Evolutionary conservation across 2,888 invertebrate species (phyloP).

Genomic region (Neoaliturus tenellus): DNA sequence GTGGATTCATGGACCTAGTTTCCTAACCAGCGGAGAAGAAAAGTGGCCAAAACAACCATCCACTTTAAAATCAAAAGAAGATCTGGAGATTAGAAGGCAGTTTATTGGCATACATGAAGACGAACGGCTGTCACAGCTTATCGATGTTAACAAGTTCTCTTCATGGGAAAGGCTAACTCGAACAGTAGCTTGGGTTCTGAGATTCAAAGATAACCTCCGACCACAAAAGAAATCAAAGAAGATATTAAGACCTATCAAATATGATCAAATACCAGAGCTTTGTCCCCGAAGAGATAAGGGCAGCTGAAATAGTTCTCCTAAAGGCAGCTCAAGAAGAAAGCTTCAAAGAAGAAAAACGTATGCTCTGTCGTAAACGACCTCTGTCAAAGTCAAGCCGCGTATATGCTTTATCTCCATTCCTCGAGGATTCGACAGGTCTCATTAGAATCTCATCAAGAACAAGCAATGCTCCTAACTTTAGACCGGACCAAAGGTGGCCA

Average conservation of each 20-base stretch:
- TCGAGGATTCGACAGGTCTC: neutral
- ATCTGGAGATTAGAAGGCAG: neutral
- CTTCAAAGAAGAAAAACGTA: neutral
- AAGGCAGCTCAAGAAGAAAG: neutral
- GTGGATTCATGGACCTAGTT: neutral
- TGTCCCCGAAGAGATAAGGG: neutral
- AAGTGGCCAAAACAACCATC: constrained; percentile 1
- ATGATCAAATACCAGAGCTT: neutral
- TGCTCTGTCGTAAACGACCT: neutral
- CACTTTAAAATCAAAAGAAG: neutral
- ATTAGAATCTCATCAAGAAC: neutral
- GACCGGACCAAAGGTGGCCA: neutral
- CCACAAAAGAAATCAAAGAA: neutral
- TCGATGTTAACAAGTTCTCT: constrained; percentile 5
- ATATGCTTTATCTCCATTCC: neutral
- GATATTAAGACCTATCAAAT: neutral
- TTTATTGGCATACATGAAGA: neutral
- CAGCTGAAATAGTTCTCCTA: neutral
- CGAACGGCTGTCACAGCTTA: neutral
- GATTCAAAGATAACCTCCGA: neutral
- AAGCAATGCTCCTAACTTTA: neutral
- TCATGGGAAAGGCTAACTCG: constrained; percentile 2
- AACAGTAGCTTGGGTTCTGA: neutral
- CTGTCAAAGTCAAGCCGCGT: neutral
- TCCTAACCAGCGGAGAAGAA: neutral